Evolutionary conservation across 2,797 vertebrate species (phyloP), one percentile per base, ranked within the genome.

Genomic region (Streptopelia turtur): DNA sequence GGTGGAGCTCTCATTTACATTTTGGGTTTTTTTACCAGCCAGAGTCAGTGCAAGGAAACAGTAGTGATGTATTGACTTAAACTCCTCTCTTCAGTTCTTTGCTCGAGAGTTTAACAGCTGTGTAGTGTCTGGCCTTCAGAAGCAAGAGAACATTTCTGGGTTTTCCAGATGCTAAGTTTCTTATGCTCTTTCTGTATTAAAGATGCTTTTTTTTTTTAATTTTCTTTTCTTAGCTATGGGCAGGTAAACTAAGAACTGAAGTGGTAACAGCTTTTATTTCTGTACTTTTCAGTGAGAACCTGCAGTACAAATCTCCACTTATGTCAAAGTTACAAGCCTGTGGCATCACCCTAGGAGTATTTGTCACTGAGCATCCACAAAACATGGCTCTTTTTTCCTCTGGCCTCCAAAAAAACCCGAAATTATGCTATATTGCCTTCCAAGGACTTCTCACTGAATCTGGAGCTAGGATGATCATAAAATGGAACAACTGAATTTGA

Each of bases 371-470:
- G 14, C 24, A 65, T 65, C 61, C 27, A 69, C 27, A 96, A 89
- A 92, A 94, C n/a, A 45, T 78, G 28, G 41, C 31, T 61, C 63
- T 94, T 95, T 93, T 94, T 75, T 28, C 56, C 55, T 65, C 64
- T 95, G 93, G 82, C 39, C 63, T 78, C 87, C 76, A 95, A 95
- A 96, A 88, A 71, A 24, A 33, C 71, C 30, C 78, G 30, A 65
- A 65, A 66, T 86, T 85, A 17, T 16, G 24, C 30, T 52, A 8
- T 83, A 7, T 91, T 82, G 27, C 27, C 31, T 95, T 77, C 77
- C 84, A 95, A 90, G 89, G 30, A 52, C 84, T 96, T 94, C 74
- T 95, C 66, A 68, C 4, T 72, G 64, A 95, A 60, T 88, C 55
- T 39, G 11, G 77, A 43, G 37, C 69, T 90, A 75, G 55, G 66